Evolutionary conservation across 2,797 vertebrate genomes (phyloP).

Genomic region (Pangasius djambal): DNA sequence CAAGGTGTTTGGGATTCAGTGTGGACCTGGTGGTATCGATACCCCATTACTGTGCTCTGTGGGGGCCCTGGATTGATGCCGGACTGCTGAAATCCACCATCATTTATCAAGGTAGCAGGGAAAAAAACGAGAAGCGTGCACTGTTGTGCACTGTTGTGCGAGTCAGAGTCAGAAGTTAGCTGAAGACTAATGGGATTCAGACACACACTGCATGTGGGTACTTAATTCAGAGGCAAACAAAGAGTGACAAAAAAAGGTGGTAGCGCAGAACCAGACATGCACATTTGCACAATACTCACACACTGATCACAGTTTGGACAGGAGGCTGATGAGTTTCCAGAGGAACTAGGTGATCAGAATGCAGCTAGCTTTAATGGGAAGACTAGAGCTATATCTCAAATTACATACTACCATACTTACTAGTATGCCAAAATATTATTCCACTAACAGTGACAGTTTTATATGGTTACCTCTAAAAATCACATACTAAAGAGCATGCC

Average conservation of each 20-base stretch:
- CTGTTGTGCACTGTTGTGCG: constrained; percentile 8
- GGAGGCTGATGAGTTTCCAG: constrained; percentile 13
- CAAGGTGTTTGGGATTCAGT: constrained; percentile 18
- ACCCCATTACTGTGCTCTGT: constrained; percentile 1
- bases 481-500: not conserved
- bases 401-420: not conserved
- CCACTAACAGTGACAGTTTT: not conserved
- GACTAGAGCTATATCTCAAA: not conserved
- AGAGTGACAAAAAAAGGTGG: not conserved
- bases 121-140: not conserved
- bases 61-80: constrained; percentile 7
- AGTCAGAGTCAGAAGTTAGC: constrained; percentile 22
- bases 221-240: constrained; percentile 27
- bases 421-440: not conserved
- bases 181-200: constrained; percentile 21
- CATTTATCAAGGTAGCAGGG: not conserved
- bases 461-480: not conserved
- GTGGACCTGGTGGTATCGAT: not conserved
- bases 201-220: constrained; percentile 6
- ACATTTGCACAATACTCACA: constrained; percentile 14
- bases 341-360: constrained; percentile 7
- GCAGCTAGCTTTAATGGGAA: not conserved
- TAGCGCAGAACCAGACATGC: not conserved
- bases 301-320: constrained; percentile 9
- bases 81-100: not conserved